phyloP scores from a whole-genome alignment of 1,140 invertebrate genomes.

The Psilanteris sp. region DNA sequence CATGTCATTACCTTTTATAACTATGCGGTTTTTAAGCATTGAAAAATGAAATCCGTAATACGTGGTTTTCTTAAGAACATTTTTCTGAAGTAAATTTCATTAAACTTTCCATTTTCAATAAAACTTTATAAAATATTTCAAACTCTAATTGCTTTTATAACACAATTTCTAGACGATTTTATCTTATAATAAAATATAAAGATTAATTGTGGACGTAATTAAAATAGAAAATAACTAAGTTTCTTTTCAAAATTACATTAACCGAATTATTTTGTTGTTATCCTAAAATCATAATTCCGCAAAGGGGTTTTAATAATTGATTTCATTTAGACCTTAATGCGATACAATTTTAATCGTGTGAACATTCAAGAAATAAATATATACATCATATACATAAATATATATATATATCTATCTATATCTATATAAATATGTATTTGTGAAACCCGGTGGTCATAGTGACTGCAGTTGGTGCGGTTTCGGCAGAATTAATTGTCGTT shows the following conservation, averaged over 20 bases:
- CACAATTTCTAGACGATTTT: constrained; percentile 5
- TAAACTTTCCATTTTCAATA: constrained; percentile 3
- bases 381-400: constrained; percentile 2
- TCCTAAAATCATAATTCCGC: constrained; percentile 1
- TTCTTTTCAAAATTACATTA: constrained; percentile 17
- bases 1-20: too few species aligned
- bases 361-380: constrained; percentile 26
- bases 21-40: too few species aligned
- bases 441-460: too few species aligned
- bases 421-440: too few species aligned
- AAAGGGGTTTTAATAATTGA: too few species aligned
- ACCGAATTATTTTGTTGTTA: constrained; percentile 2
- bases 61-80: too few species aligned
- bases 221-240: constrained; percentile 1
- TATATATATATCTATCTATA: too few species aligned
- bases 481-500: constrained; percentile 60
- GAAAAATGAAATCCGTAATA: too few species aligned
- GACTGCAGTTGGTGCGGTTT: constrained; percentile 32
- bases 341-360: constrained; percentile 2
- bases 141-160: constrained; percentile 6
- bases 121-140: constrained; percentile 2
- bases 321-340: too few species aligned
- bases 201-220: constrained; percentile 2
- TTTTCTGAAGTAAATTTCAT: constrained; percentile 1
- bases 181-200: not conserved